Conservation (phyloP, 30 jellyfish, hydroid and myxozoan genomes). For the Cassiopea xamachana region DNA sequence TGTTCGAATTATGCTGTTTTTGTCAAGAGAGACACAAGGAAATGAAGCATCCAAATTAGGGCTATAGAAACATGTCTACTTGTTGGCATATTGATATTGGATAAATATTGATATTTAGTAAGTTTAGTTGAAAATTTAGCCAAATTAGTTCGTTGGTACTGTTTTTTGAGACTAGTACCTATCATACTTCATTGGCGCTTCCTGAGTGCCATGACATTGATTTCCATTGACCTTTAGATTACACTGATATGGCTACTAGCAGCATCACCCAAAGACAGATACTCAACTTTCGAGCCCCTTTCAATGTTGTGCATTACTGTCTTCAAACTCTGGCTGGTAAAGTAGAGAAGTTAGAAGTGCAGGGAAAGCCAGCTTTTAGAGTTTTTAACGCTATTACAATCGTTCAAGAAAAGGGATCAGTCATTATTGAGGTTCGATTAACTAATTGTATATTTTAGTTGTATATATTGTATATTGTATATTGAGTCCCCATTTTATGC, state of each 20-base stretch:
- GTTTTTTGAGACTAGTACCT: too few species aligned
- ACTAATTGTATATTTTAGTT: too few species aligned
- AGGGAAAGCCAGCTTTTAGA: constrained; percentile 84
- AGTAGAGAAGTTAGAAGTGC: constrained; percentile 80
- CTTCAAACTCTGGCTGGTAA: constrained; percentile 87
- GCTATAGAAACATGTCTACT: too few species aligned
- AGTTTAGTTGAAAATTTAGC: too few species aligned
- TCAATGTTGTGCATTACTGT: constrained; percentile 64
- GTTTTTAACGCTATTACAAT: constrained; percentile 79
- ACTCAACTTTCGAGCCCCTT: constrained; percentile 85
- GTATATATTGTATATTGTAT: too few species aligned
- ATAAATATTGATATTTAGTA: too few species aligned
- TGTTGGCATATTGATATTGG: too few species aligned
- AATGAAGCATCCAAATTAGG: too few species aligned
- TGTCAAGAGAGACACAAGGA: too few species aligned
- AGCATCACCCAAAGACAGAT: constrained; percentile 90
- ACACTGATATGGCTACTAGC: constrained; percentile 92
- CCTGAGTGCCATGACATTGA: neutral
- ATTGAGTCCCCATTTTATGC: too few species aligned
- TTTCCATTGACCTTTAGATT: constrained; percentile 29
- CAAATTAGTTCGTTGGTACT: too few species aligned
- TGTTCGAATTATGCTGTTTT: too few species aligned
- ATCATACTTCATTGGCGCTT: neutral
- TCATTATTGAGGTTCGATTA: constrained; percentile 69
- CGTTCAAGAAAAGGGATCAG: constrained; percentile 84